Conservation (phyloP, 2,888 invertebrate genomes). For the Eupithecia vulgata region DNA sequence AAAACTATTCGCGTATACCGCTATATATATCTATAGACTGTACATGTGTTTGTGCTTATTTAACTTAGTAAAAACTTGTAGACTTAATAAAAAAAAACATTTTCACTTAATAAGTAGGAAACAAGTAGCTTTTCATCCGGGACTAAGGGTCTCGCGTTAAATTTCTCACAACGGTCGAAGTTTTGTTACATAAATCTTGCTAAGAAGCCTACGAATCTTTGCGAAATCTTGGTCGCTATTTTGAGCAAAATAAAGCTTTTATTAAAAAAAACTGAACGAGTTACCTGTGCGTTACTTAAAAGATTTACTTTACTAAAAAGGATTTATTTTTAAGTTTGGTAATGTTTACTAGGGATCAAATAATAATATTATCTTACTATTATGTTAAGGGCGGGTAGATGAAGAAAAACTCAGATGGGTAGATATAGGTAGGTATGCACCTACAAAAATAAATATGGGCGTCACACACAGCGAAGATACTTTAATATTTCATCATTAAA, state of each 20-base stretch:
- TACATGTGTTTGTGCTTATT: too few species aligned
- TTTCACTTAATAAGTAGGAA: background rate
- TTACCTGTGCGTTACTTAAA: too few species aligned
- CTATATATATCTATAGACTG: too few species aligned
- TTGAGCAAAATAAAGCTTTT: background rate
- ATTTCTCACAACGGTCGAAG: constrained; percentile 15
- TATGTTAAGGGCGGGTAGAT: too few species aligned
- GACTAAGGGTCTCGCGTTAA: background rate
- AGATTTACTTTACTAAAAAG: too few species aligned
- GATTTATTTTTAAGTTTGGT: too few species aligned
- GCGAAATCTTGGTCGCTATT: constrained; percentile 3
- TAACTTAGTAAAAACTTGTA: too few species aligned
- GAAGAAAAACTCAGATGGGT: background rate
- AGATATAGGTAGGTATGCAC: too few species aligned
- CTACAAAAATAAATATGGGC: background rate
- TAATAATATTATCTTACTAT: too few species aligned
- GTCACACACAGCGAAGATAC: too few species aligned
- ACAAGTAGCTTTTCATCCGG: background rate
- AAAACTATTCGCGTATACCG: too few species aligned
- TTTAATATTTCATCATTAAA: background rate
- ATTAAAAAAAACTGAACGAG: too few species aligned
- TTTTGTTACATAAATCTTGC: constrained; percentile 18
- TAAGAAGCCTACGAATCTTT: constrained; percentile 10
- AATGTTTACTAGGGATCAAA: background rate
- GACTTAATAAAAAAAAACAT: background rate